These are phyloP conservation scores for Cylloceria caligata DNA, from an alignment of 2,888 invertebrate genomes.

Conservation along the genomic window DNA sequence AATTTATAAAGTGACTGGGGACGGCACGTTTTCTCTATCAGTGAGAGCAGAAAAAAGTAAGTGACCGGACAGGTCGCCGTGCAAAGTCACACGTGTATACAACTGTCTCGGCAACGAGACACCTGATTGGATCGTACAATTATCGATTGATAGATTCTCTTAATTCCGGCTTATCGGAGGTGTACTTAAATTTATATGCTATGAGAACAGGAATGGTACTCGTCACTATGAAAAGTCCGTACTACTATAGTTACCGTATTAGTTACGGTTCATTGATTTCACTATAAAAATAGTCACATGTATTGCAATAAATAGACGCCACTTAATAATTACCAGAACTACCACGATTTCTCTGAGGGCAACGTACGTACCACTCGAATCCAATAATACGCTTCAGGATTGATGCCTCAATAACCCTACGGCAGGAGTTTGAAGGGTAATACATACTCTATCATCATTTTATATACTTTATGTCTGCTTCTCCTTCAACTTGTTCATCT, in stretches of 20 bases:
- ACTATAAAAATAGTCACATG: too few relatives aligned
- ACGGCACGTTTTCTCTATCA: neutral
- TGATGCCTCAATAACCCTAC: conserved; percentile 10
- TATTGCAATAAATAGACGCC: too few relatives aligned
- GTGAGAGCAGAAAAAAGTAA: neutral
- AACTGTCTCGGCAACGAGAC: neutral
- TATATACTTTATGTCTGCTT: neutral
- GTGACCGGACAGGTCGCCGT: neutral
- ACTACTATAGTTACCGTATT: too few relatives aligned
- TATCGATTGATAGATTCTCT: conserved; percentile 8
- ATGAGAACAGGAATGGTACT: too few relatives aligned
- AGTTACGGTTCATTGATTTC: too few relatives aligned
- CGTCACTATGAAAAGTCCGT: too few relatives aligned
- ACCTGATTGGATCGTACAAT: conserved; percentile 9
- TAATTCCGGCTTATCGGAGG: neutral
- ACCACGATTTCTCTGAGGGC: too few relatives aligned
- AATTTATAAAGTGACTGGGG: conserved; percentile 16
- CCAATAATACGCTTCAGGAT: neutral
- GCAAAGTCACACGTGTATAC: neutral
- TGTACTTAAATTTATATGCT: conserved; percentile 14
- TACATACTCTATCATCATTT: conserved; percentile 13
- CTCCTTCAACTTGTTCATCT: neutral
- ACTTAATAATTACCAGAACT: too few relatives aligned
- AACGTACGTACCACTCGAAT: too few relatives aligned
- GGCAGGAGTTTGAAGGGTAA: conserved; percentile 4